Conservation (phyloP, 2,797 vertebrate genomes). For the Choloepus didactylus region DNA sequence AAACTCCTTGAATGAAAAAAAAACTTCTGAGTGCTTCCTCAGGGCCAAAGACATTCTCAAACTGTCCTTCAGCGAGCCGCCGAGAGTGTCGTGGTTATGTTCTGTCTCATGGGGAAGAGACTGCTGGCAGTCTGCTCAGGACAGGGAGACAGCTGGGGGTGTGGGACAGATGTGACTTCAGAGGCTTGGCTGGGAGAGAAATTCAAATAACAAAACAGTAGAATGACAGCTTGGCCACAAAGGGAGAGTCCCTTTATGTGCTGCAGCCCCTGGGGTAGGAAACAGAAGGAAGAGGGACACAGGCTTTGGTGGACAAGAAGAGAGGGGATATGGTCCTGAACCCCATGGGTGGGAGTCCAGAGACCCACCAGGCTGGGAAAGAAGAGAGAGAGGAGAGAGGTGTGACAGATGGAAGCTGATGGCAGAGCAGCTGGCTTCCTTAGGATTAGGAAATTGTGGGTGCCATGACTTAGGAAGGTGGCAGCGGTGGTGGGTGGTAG, state of each 20-base stretch:
- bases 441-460: background rate
- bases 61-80: background rate
- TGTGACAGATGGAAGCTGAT: background rate
- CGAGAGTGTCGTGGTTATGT: background rate
- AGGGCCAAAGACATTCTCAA: fast-evolving
- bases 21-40: background rate
- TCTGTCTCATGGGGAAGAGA: background rate
- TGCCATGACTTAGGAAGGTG: background rate
- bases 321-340: background rate
- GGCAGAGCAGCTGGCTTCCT: background rate
- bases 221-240: background rate
- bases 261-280: background rate
- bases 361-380: background rate
- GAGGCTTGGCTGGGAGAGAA: background rate
- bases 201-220: too few relatives aligned
- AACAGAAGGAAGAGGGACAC: background rate
- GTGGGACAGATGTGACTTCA: fast-evolving
- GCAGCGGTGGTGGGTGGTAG: too few relatives aligned
- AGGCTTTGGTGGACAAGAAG: background rate
- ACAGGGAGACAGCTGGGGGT: background rate
- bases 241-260: background rate
- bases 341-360: background rate
- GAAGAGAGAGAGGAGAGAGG: background rate
- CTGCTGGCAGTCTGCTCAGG: too few relatives aligned
- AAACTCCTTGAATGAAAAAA: too few relatives aligned